Evolutionary conservation across 2,113 vertebrate species (phyloP), one percentile per base, ranked within the genome.

Genomic region (Emberiza fucata): DNA sequence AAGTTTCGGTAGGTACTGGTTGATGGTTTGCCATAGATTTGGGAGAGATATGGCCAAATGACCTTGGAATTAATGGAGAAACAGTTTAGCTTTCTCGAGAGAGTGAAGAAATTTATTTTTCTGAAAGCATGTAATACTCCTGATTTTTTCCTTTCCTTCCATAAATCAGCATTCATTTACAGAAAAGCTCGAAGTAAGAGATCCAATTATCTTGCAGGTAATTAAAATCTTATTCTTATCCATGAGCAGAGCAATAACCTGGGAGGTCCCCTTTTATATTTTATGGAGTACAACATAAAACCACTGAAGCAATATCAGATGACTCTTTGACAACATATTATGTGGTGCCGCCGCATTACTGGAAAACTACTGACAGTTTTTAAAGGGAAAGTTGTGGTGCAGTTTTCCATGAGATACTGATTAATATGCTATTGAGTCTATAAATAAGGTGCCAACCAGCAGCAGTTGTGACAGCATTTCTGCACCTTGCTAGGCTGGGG

Each of bases 401-500:
- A 77, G 42, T 92, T 95, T 93, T 94, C 72, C 53, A 71, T 61
- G 57, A 94, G 65, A 53, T 56, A 22, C 72, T 94, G 95, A 94
- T 96, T 96, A 97, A 95, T 94, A 95, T 95, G 94, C 93, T 92
- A 14, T 64, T 31, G 86, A 88, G 93, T 90, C 93, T 94, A 96
- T 95, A 97, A 97, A 96, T 96, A 96, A 95, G 82, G 76, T 81
- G 57, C 76, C 76, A 96, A 68, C 69, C 54, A 88, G 64, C 82
- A 91, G 86, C 94, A 96, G 88, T 28, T 75, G 72, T 90, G 95
- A 94, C 92, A 95, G 85, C 40, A 68, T 42, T 92, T 94, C 88
- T 96, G 86, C 92, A 92, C 92, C 95, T 92, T 90, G 90, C 90
- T 57, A 71, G 53, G 76, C 87, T 90, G 69, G 82, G 90, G 69